Evolutionary conservation across 2,888 invertebrate species (phyloP), one percentile per base, ranked within the genome.

Genomic region (Lepidocyrtinus sp.): DNA sequence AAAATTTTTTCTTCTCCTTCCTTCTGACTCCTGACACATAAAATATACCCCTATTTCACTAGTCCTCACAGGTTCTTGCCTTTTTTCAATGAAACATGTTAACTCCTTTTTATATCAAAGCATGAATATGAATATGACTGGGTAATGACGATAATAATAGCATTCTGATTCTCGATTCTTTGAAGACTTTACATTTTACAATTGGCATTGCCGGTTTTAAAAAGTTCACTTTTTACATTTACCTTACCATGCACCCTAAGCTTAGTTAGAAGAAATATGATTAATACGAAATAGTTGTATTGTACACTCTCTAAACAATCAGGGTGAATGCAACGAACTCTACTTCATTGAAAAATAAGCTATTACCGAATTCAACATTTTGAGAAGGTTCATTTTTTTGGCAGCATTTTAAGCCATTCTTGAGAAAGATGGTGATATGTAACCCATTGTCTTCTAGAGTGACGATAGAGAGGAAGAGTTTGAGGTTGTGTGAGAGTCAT

Each of bases 11-110:
- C 12, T 36, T 36, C 36, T 36, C 12, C 36, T 36, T 36, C 36
- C 5, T 36, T 36, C 36, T 36, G 36, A 36, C 36, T 7, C 50
- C 36, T 67, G 74, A 65, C 74, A 75, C 26, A 25, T 67, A n/a
- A 62, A 36, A 36, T 36, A 36, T 12, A 36, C 36, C 36, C 12
- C 36, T 36, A 36, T 36, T 36, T 12, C 36, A 36, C 12, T 36
- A 7, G 36, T 36, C 36, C 36, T 36, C 36, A 36, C 5, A 36
- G 36, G 36, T 36, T 36, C 36, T 36, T 36, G 36, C 36, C 36
- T 36, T 36, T 36, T 36, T 36, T 36, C 36, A 36, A 36, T n/a
- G n/a, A n/a, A n/a, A n/a, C n/a, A n/a, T n/a, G 36, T 36, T 36
- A 36, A 36, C 36, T 36, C 36, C 36, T 36, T 36, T 36, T 36